These are phyloP conservation scores for Podarcis raffonei DNA, from an alignment of 2,113 vertebrate genomes.

Conservation along the genomic window DNA sequence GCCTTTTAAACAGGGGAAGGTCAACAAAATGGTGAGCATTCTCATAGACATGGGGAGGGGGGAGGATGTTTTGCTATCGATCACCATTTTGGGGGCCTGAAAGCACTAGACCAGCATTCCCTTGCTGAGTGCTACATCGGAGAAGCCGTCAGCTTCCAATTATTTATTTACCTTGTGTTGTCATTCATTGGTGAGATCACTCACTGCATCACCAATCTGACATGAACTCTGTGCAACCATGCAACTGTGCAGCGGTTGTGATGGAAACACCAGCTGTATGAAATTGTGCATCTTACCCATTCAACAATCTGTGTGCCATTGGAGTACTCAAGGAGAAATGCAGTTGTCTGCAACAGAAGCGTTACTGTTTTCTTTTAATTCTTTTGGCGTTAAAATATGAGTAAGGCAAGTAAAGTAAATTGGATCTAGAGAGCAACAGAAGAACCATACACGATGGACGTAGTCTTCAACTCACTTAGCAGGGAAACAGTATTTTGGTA, in stretches of 20 bases:
- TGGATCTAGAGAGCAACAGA: not conserved
- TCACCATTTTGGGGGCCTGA: not conserved
- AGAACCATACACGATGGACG: not conserved
- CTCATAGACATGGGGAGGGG: not conserved
- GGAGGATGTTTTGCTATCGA: not conserved
- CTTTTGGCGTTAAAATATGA: too few species aligned
- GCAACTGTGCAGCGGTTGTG: not conserved
- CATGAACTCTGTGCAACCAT: not conserved
- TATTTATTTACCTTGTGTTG: not conserved
- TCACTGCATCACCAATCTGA: not conserved
- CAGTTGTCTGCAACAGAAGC: not conserved
- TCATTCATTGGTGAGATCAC: not conserved
- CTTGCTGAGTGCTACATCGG: not conserved
- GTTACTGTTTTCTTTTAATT: not conserved
- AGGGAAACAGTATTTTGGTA: not conserved
- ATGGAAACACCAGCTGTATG: not conserved
- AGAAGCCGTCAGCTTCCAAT: not conserved
- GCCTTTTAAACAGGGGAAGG: not conserved
- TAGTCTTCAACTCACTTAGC: not conserved
- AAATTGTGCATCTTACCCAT: not conserved
- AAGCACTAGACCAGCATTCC: not conserved
- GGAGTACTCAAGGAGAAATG: not conserved
- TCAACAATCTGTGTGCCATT: not conserved
- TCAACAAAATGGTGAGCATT: not conserved
- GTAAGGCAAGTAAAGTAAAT: not conserved